Conservation (phyloP, 2,113 vertebrate species). For the Thunnus maccoyii region DNA sequence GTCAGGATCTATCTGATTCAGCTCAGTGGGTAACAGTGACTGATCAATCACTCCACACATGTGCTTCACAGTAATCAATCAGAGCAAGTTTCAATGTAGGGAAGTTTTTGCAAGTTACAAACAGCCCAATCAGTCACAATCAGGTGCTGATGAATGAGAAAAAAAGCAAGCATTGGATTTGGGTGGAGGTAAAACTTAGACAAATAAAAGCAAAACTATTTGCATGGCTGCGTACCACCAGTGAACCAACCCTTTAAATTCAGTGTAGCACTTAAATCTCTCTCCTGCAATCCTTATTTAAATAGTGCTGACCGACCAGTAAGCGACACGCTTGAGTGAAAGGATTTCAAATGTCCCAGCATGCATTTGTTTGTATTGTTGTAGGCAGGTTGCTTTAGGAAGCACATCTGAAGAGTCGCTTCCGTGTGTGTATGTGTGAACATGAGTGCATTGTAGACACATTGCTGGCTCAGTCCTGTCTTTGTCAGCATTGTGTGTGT, state of each 20-base stretch:
- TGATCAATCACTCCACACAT: no score
- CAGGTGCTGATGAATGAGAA: no score
- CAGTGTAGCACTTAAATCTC: slow-evolving; percentile 1
- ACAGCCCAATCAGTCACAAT: no score
- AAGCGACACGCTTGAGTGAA: slow-evolving; percentile 33
- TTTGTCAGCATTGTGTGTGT: slow-evolving; percentile 40
- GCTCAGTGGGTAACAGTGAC: no score
- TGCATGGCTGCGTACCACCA: background rate
- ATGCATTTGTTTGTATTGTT: slow-evolving; percentile 35
- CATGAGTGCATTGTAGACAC: slow-evolving; percentile 12
- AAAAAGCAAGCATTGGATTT: no score
- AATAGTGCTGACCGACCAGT: slow-evolving; percentile 61
- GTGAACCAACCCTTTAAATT: slow-evolving; percentile 1
- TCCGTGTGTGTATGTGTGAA: slow-evolving; percentile 3
- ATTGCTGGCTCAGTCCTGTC: slow-evolving; percentile 53
- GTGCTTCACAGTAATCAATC: no score
- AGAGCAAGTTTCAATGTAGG: no score
- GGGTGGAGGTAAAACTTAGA: background rate
- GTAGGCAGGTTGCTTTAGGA: slow-evolving; percentile 37
- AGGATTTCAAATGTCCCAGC: slow-evolving; percentile 45
- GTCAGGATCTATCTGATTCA: no score
- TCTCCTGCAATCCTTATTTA: slow-evolving; percentile 28
- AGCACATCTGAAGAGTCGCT: slow-evolving; percentile 18
- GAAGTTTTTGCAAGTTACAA: no score
- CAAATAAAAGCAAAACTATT: background rate